Evolutionary conservation across 35 echinoderm and acorn worm genomes (phyloP), one percentile per base, ranked within the genome.

Genomic region (Patiria miniata): DNA sequence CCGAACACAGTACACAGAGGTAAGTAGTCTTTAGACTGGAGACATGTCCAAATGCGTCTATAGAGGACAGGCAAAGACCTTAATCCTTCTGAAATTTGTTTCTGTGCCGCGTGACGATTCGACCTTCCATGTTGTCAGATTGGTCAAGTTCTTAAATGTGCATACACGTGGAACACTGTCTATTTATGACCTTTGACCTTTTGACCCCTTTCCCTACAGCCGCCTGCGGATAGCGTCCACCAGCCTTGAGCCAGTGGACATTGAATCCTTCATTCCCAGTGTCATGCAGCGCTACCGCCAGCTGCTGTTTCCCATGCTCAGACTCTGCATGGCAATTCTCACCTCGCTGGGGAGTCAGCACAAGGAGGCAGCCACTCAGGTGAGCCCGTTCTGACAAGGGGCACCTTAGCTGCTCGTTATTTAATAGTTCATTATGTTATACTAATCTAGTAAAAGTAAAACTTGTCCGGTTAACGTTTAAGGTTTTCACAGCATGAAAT

Each of bases 341-440:
- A 92, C 96, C 7, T 98, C 96, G 32, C 86, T 98, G 44, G 92
- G 92, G 26, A 89, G 89, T 89, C 85, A 94, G 40, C 92, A 98
- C 77, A 94, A 89, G 26, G 92, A 94, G 28, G 92, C 96, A 60
- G 15, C 89, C 52, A 88, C 39, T 56, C 86, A 98, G 96, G 96
- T 94, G 78, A 86, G 68, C 17, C 29, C 12, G 7, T 79, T 29
- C 7, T 12, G 23, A 23, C 26, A 44, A 61, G 5, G 23, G 57
- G 34, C 65, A 0, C 65, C 65, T 73, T 30, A 73, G 15, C 26
- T 47, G 42, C 42, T 47, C 12, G 42, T 47, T 47, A 6, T 47
- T 47, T 47, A 47, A 47, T 47, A 47, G 4, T 47, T 47, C n/a
- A n/a, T n/a, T n/a, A n/a, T n/a, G n/a, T n/a, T n/a, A n/a, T n/a